A percentile compares a stretch with the other conserved stretches of the same genome.
Conservation (phyloP, 37 sponge, comb jelly and placozoan genomes). For the Spongilla lacustris region DNA sequence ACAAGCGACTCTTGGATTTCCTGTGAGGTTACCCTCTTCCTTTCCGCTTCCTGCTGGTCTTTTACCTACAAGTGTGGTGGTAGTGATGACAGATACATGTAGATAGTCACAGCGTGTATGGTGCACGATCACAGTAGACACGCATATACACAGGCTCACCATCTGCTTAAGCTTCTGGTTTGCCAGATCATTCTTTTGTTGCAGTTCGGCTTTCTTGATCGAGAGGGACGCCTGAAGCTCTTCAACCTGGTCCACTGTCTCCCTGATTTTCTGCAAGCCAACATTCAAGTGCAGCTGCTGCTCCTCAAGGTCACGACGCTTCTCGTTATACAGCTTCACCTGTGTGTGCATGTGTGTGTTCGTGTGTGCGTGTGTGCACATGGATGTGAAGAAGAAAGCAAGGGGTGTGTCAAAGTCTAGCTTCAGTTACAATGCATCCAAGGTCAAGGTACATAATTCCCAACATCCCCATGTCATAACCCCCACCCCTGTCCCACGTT, state of each 20-base stretch:
- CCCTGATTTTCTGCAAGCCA: conserved; percentile 92
- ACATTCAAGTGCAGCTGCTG: conserved; percentile 98
- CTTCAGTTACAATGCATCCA: no score
- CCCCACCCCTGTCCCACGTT: no score
- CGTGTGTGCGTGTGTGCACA: conserved; percentile 41
- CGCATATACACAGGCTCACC: conserved; percentile 62
- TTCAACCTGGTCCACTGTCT: conserved; percentile 97
- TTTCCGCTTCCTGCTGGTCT: conserved; percentile 95
- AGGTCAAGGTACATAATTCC: no score
- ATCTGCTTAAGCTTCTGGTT: conserved; percentile 97
- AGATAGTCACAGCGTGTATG: no score
- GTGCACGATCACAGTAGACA: no score
- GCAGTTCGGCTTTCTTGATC: conserved; percentile 94
- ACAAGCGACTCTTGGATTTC: conserved; percentile 81
- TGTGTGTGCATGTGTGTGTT: conserved; percentile 47
- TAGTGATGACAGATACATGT: not conserved
- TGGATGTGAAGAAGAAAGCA: conserved; percentile 14
- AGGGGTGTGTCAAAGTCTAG: no score
- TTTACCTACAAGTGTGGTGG: conserved; percentile 47
- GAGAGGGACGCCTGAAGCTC: conserved; percentile 92
- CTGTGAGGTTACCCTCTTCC: conserved; percentile 83
- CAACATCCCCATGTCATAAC: no score
- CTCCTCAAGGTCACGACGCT: conserved; percentile 93
- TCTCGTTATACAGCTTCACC: conserved; percentile 91
- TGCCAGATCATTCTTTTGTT: conserved; percentile 92